Evolutionary conservation across 2,797 vertebrate species (phyloP), one percentile per base, ranked within the genome.

Genomic region (Taenioides sp.): DNA sequence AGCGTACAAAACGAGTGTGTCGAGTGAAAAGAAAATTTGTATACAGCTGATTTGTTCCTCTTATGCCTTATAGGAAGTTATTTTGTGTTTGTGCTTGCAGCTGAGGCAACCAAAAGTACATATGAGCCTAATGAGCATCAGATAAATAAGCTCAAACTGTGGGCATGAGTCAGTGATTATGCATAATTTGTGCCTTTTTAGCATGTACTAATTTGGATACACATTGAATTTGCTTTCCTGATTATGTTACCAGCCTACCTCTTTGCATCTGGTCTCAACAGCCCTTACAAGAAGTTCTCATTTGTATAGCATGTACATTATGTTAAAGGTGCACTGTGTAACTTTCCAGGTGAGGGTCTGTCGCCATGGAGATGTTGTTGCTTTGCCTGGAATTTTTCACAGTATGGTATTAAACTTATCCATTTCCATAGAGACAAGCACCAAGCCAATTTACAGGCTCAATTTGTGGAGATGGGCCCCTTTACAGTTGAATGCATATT

Each of bases 1-100:
- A 78, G 86, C 28, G 84, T 76, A 61, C 71, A 88, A 88, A 62
- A 74, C 72, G 71, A 81, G 71, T 84, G 7, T 23, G 11, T 6
- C 0, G 77, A 80, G 75, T 79, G 73, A 88, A 88, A 81, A 65
- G 31, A 68, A 65, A 84, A 86, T 89, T 88, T 90, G 81, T 82
- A 89, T 87, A 86, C 82, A 83, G 88, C 84, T 86, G 86, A 90
- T 91, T 90, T 88, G 69, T 75, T 63, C 84, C 77, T 88, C 83
- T 86, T 71, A 57, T 74, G 79, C 82, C 71, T 77, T 63, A 81
- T 79, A 84, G 76, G 76, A 76, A 82, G 80, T 89, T 87, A 79
- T 88, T 87, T 74, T 34, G 72, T 69, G 67, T 86, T 89, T 86
- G 82, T 78, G 78, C 73, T 79, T 31, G 0, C 43, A 88, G 84